Percentiles rank a stretch among this genome's conserved stretches.
phyloP scores from a whole-genome alignment of 2,888 invertebrate genomes.

The Steromphala cineraria region DNA sequence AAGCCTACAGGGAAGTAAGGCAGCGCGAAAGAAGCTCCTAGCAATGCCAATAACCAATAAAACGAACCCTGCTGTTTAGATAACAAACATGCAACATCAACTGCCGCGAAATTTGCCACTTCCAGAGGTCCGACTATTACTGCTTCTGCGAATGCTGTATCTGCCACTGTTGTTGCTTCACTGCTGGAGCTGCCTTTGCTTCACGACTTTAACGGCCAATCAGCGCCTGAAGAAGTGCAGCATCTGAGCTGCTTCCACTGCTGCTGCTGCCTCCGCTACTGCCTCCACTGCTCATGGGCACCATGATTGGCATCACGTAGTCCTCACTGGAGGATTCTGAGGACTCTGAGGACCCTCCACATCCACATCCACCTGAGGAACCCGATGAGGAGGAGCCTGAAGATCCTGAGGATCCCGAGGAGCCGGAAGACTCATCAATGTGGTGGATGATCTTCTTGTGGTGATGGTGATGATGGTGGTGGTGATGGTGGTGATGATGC shows the following conservation, averaged over 20 bases:
- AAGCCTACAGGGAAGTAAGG: too few species aligned
- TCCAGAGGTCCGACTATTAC: too few species aligned
- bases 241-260: not conserved
- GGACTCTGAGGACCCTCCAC: not conserved
- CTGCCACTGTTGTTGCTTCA: not conserved
- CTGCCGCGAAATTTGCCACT: too few species aligned
- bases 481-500: conserved; percentile 11
- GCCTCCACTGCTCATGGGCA: not conserved
- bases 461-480: conserved; percentile 19
- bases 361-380: conserved; percentile 6
- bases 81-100: too few species aligned
- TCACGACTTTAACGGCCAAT: not conserved
- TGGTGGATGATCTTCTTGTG: not conserved
- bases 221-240: not conserved
- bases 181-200: too few species aligned
- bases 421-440: not conserved
- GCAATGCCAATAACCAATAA: too few species aligned
- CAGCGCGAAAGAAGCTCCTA: too few species aligned
- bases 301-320: not conserved
- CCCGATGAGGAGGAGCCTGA: conserved; percentile 10
- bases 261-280: not conserved
- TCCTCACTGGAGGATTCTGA: not conserved
- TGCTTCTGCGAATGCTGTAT: too few species aligned
- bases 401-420: not conserved
- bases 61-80: too few species aligned